phyloP scores from a whole-genome alignment of 2,113 vertebrate species.

The Apeltes quadracus region DNA sequence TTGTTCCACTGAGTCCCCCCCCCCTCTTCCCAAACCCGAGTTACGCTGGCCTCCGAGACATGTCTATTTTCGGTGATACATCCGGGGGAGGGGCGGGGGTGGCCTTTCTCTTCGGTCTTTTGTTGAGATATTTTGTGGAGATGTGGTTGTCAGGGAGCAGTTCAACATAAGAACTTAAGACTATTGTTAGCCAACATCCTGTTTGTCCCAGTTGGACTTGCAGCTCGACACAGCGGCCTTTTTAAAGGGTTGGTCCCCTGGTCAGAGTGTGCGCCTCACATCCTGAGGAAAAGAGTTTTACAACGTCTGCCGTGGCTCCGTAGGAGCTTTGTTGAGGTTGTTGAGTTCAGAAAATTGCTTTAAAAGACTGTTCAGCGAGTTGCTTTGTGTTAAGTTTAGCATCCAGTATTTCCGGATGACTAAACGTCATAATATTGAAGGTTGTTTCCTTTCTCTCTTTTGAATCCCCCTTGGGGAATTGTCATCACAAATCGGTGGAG shows the following conservation, averaged over 20 bases:
- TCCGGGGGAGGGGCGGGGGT: conserved; percentile 49
- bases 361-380: background rate
- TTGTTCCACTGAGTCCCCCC: conserved; percentile 51
- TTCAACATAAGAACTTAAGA: conserved; percentile 20
- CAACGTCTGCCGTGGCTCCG: no score
- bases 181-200: conserved; percentile 38
- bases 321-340: no score
- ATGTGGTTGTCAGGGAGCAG: conserved; percentile 23
- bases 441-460: background rate
- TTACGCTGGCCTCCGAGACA: conserved; percentile 38
- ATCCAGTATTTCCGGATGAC: background rate
- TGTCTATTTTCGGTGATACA: conserved; percentile 68
- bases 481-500: background rate
- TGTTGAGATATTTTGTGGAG: conserved; percentile 35
- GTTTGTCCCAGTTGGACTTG: conserved; percentile 22
- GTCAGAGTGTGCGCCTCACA: background rate
- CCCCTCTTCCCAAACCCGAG: conserved; percentile 28
- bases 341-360: no score
- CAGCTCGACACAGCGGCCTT: background rate
- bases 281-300: background rate
- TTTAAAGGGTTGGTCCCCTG: background rate
- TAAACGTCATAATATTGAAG: background rate
- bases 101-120: conserved; percentile 56
- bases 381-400: conserved; percentile 4
- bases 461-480: background rate